Evolutionary conservation across 2,797 vertebrate genomes (phyloP), one percentile per base, ranked within the genome.

Genomic region (Sebastes oblongus): DNA sequence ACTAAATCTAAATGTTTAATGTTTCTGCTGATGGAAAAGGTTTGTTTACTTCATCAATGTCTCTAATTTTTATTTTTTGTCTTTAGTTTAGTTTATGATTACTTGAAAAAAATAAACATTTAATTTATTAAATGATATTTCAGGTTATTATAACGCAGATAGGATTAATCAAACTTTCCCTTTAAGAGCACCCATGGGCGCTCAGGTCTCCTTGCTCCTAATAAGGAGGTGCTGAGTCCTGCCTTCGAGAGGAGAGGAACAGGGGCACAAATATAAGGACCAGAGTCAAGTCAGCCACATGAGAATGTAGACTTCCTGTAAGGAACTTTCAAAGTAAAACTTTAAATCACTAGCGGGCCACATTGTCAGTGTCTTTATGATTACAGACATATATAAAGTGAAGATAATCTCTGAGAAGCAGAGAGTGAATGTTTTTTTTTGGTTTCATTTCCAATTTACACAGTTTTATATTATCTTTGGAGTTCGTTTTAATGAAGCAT

Each of bases 171-270:
- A 32, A 22, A 61, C 73, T 78, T 84, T 36, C 70, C 66, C 78
- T 90, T 90, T 89, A 88, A 89, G 81, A 77, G 72, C 83, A 62
- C 18, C 56, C 58, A 39, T n/a, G 32, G 76, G 30, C 10, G 36
- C 78, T 72, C 64, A 25, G 52, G 77, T 81, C 71, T 83, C 71
- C 74, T 75, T 89, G 36, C 81, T 80, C 90, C 91, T 88, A 89
- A 92, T 90, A 93, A 85, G 88, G 90, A 86, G 79, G 83, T 34
- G 71, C 50, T 69, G 69, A 85, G 75, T 58, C 80, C 70, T 61
- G 76, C 88, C 89, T 86, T 79, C 68, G 73, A 39, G 78, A 83
- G 54, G 64, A 80, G 74, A 77, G 52, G 69, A 85, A 14, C 34
- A n/a, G 68, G 69, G 56, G 30, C 6, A 56, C 72, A 82, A 27